phyloP scores from a whole-genome alignment of 1,140 invertebrate species.

The Drosophila ironensis region DNA sequence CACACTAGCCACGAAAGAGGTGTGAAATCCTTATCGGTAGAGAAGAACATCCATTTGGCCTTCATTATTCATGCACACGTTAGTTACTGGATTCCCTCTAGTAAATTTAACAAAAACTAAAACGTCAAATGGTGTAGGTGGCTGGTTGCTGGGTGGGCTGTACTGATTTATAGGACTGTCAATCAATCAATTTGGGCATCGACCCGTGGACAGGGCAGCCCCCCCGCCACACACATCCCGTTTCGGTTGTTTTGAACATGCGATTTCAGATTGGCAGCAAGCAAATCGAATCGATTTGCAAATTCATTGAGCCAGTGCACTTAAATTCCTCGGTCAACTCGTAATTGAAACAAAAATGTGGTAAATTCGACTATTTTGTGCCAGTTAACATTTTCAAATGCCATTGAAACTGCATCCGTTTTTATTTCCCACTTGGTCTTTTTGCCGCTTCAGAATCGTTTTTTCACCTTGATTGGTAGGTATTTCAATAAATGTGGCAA shows the following conservation, averaged over 20 bases:
- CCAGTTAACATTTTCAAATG: neutral
- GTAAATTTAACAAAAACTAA: slow-evolving; percentile 37
- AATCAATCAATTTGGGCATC: slow-evolving; percentile 60
- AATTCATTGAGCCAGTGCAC: slow-evolving; percentile 7
- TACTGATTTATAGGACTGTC: slow-evolving; percentile 33
- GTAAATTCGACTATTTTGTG: neutral
- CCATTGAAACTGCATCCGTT: neutral
- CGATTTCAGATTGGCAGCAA: neutral
- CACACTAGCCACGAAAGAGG: slow-evolving; percentile 5
- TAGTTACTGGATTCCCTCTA: neutral
- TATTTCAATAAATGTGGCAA: slow-evolving; percentile 10
- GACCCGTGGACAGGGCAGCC: slow-evolving; percentile 23
- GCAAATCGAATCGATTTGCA: slow-evolving; percentile 5
- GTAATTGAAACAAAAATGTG: slow-evolving; percentile 25
- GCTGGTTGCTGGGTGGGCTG: neutral
- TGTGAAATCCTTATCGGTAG: slow-evolving; percentile 5
- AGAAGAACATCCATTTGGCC: slow-evolving; percentile 7
- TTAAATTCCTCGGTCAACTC: slow-evolving; percentile 15
- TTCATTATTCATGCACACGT: slow-evolving; percentile 2
- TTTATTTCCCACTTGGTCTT: neutral
- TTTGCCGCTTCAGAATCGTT: neutral
- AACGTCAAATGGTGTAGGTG: slow-evolving; percentile 5
- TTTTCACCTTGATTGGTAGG: neutral
- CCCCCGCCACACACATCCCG: neutral
- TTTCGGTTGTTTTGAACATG: slow-evolving; percentile 11